Evolutionary conservation across 2,888 invertebrate genomes (phyloP).

Genomic region (Tridacna gigas): DNA sequence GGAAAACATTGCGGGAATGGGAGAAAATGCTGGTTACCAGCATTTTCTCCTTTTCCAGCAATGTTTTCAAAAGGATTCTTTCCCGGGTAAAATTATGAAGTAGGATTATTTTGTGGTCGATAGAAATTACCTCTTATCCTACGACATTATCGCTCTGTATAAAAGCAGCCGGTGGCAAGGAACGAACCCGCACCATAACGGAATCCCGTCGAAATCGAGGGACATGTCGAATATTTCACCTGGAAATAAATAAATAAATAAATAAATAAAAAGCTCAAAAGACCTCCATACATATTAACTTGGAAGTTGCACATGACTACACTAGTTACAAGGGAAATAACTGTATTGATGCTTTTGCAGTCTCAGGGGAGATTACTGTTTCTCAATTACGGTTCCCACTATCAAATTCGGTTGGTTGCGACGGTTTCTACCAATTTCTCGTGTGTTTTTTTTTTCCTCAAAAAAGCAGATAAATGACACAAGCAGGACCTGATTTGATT

Average conservation of each 20-base stretch:
- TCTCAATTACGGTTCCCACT: no score
- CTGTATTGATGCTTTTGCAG: no score
- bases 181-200: constrained; percentile 15
- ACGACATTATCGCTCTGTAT: constrained; percentile 5
- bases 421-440: no score
- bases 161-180: constrained; percentile 2
- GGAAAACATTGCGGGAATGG: not conserved
- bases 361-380: no score
- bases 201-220: constrained; percentile 9
- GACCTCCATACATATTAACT: no score
- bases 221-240: constrained; percentile 15
- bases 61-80: not conserved
- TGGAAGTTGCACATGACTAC: no score
- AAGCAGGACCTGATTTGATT: no score
- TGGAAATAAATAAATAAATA: not conserved
- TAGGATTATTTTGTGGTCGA: not conserved
- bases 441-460: no score
- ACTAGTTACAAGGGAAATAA: no score
- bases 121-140: not conserved
- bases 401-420: no score
- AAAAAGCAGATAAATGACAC: no score
- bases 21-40: constrained; percentile 8
- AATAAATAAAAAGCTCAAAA: no score
- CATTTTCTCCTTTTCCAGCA: not conserved
- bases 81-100: not conserved